Percentiles rank a stretch among this genome's conserved stretches.
phyloP scores from a whole-genome alignment of 2,797 vertebrate genomes.

The Pangasius djambal region DNA sequence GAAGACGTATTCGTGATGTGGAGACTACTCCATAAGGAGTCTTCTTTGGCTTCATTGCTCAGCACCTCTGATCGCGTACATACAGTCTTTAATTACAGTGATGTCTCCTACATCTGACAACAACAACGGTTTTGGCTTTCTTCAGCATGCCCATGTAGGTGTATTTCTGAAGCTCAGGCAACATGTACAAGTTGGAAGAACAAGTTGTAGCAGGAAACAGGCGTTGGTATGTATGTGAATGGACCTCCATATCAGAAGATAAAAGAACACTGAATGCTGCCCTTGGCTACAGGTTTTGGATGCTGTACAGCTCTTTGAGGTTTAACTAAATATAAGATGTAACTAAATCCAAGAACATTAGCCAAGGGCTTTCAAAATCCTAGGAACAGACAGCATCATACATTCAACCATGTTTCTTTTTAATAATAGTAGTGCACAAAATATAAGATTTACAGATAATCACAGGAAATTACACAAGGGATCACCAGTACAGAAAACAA shows the following conservation, averaged over 20 bases:
- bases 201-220: conserved; percentile 22
- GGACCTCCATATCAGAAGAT: conserved; percentile 20
- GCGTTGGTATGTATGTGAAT: conserved; percentile 3
- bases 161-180: background rate
- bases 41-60: background rate
- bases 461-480: background rate
- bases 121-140: background rate
- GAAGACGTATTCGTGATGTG: background rate
- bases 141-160: conserved; percentile 1
- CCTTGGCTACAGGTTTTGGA: conserved; percentile 33
- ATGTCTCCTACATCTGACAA: background rate
- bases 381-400: background rate
- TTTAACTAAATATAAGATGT: conserved; percentile 14
- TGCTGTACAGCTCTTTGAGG: conserved; percentile 18
- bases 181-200: background rate
- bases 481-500: background rate
- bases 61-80: background rate
- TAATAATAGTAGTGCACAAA: background rate
- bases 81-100: background rate
- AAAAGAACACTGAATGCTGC: conserved; percentile 4
- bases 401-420: background rate
- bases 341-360: conserved; percentile 21
- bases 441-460: conserved; percentile 10
- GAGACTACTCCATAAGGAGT: background rate
- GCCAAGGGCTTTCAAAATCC: conserved; percentile 10